Conservation (phyloP, 2,113 vertebrate genomes). For the Peromyscus californicus region DNA sequence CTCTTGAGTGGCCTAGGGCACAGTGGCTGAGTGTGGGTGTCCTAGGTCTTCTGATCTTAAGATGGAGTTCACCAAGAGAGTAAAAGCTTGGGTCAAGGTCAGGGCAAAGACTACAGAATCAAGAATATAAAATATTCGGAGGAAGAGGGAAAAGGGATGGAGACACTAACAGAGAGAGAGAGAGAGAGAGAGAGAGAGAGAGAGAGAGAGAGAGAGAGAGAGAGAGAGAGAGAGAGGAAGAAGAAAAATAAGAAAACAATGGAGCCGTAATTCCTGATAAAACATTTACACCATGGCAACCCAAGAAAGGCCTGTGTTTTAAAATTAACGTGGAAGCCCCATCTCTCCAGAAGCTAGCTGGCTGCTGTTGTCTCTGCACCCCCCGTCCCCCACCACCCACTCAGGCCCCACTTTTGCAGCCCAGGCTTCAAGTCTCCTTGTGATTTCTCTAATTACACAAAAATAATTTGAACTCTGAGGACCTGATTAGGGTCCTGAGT, state of each 20-base stretch:
- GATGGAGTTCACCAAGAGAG: neutral
- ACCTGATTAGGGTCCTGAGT: neutral
- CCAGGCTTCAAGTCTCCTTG: neutral
- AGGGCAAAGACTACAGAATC: neutral
- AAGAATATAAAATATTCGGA: neutral
- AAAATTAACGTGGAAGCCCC: neutral
- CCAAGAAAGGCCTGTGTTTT: constrained; percentile 7
- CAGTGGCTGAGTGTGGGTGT: neutral
- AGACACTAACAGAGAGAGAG: neutral
- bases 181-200: too few species aligned
- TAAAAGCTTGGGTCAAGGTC: neutral
- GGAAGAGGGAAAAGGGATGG: neutral
- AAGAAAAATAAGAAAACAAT: neutral
- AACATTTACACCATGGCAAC: neutral
- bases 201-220: neutral
- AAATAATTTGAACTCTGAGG: constrained; percentile 68
- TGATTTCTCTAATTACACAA: constrained; percentile 17
- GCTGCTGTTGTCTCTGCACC: too few species aligned
- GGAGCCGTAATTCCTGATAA: neutral
- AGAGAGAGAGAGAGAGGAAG: neutral
- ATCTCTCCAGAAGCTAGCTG: neutral
- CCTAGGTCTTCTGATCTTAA: neutral
- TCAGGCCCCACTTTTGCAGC: neutral
- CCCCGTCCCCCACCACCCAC: too few species aligned
- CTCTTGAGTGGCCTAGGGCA: neutral